Base-by-base conservation (phyloP, 2,113 vertebrate species). In the Passer montanus region DNA sequence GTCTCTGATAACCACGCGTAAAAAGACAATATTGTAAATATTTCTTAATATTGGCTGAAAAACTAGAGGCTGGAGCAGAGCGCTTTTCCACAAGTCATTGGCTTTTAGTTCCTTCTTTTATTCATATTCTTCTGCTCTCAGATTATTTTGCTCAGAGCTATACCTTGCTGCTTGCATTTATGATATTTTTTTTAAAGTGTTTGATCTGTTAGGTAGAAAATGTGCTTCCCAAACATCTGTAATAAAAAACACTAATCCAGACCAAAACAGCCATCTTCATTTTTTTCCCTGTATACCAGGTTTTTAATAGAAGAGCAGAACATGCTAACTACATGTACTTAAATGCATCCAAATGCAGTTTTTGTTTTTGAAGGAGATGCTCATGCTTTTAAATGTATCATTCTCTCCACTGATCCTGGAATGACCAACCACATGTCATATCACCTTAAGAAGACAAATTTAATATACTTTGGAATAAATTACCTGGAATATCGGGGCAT, bases 161-260 rank as follows among this genome's bases (percentile, higher is more conserved):
- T 56, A 47, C 16, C 6, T 63, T 39, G 7, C 13, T 79, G 11
- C 26, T 85, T 70, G 9, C 9, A 63, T 52, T 33, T 46, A 55
- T 31, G 2, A 9, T 41, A 1, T 1, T 1, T 49, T 46, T 53
- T 41, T 78, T 7, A 6, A 44, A 41, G 3, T 9, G 6, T n/a
- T 90, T 5, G 8, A 55, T 63, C 20, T 80, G 15, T 16, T 37
- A 10, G 9, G 4, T 58, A 53, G 7, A n/a, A 82, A 63, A 15
- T 10, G 4, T 60, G 14, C 24, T 88, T 88, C 22, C 28, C 7
- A 35, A 60, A 64, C 2, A 52, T 1, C 5, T 60, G 37, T n/a
- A 53, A 78, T 23, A 35, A 66, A 74, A 59, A 79, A 27, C 5
- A 10, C 7, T 23, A 41, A 46, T 27, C 6, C 33, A 50, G 49